A percentile compares a stretch with the other conserved stretches of the same genome.
Conservation (phyloP, 2,888 invertebrate genomes). For the Cerastis rubricosa region DNA sequence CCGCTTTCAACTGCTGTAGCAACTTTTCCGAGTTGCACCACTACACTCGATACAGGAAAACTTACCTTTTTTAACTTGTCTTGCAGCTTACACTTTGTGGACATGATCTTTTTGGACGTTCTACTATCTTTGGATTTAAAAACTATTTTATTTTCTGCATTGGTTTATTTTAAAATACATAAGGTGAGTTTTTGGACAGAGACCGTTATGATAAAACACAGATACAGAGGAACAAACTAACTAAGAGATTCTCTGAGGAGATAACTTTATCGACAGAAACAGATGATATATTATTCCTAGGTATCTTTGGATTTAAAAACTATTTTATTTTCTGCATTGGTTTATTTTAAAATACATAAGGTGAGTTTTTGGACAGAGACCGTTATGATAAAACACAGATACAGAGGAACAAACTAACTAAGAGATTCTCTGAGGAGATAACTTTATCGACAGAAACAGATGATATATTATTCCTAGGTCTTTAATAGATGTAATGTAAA, state of each 20-base stretch:
- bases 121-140: neutral
- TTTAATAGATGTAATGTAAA: neutral
- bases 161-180: neutral
- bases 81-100: neutral
- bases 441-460: too few species aligned
- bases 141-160: neutral
- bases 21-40: neutral
- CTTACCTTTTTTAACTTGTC: neutral
- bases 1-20: conserved; percentile 1
- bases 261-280: too few species aligned
- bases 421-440: too few species aligned
- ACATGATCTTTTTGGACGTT: neutral
- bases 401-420: too few species aligned
- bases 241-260: too few species aligned
- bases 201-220: too few species aligned
- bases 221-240: too few species aligned
- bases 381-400: too few species aligned
- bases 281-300: neutral
- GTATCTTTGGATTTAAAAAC: neutral
- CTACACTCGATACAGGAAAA: neutral
- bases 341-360: neutral
- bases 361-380: neutral
- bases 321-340: too few species aligned
- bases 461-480: neutral
- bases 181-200: neutral